Evolutionary conservation across 2,888 invertebrate species (phyloP).

Genomic region (Rugalucina vietnamica): DNA sequence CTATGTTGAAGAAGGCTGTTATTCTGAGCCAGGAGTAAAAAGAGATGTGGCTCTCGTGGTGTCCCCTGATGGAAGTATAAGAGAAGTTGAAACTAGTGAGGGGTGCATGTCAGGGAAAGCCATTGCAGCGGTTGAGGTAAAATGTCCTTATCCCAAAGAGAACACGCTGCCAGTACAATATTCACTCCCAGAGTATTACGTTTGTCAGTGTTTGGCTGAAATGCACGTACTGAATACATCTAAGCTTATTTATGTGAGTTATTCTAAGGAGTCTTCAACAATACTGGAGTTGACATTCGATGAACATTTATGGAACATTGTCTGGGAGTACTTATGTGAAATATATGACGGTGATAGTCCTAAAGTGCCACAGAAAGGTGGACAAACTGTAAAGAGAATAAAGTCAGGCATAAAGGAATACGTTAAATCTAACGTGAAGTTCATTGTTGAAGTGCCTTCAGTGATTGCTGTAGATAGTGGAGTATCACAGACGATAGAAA

Average conservation of each 20-base stretch:
- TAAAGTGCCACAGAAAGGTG: not conserved
- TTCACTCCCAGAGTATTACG: constrained; percentile 41
- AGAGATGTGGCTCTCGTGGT: constrained; percentile 21
- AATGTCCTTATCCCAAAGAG: constrained; percentile 46
- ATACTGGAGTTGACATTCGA: constrained; percentile 16
- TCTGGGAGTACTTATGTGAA: not conserved
- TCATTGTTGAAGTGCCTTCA: constrained; percentile 1
- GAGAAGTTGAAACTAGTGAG: not conserved
- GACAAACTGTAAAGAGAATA: not conserved
- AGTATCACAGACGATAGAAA: not conserved
- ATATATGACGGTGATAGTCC: constrained; percentile 12
- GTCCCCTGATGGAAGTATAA: constrained; percentile 47
- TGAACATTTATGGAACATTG: not conserved
- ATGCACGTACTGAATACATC: constrained; percentile 38
- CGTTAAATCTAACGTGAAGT: constrained; percentile 9
- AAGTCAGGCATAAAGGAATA: not conserved
- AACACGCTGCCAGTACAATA: constrained; percentile 29
- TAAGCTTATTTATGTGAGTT: constrained; percentile 27
- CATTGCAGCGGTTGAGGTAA: constrained; percentile 33
- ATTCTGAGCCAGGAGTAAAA: constrained; percentile 17
- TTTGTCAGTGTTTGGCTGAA: constrained; percentile 32
- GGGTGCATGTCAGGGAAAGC: not conserved
- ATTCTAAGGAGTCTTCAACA: constrained; percentile 37
- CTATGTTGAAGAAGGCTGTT: constrained; percentile 48
- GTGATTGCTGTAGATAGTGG: not conserved